These are phyloP conservation scores for Hapalemur alaotrensis DNA, from an alignment of 2,797 vertebrate genomes.

Conservation along the genomic window DNA sequence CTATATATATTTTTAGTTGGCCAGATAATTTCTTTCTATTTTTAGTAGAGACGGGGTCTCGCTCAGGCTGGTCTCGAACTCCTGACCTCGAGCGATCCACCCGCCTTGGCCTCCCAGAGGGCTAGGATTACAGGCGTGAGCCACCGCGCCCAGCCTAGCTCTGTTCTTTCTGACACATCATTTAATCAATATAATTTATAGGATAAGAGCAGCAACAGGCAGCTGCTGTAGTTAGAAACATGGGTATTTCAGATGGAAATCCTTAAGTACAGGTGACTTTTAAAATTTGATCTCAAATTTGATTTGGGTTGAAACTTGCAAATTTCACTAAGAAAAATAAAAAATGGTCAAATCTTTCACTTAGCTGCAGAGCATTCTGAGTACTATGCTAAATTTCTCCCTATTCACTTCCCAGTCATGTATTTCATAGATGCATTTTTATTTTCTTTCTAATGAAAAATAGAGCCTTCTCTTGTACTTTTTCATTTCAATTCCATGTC, in stretches of 20 bases:
- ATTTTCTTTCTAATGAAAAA: slow-evolving; percentile 29
- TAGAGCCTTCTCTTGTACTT: background rate
- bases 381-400: background rate
- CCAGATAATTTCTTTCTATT: too few relatives aligned
- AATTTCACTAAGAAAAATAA: background rate
- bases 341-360: background rate
- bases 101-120: too few relatives aligned
- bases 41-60: too few relatives aligned
- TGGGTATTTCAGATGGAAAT: slow-evolving; percentile 21
- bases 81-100: too few relatives aligned
- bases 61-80: too few relatives aligned
- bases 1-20: too few relatives aligned
- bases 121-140: too few relatives aligned
- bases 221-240: background rate
- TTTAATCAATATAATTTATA: slow-evolving; percentile 66
- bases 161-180: slow-evolving; percentile 55
- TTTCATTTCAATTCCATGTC: background rate
- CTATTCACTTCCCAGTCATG: background rate
- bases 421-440: background rate
- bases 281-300: slow-evolving; percentile 7
- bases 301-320: background rate
- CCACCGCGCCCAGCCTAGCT: too few relatives aligned
- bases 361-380: background rate
- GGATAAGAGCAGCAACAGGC: background rate
- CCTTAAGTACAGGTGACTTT: background rate